Evolutionary conservation across 2,797 vertebrate genomes (phyloP).

Genomic region (Mormyrus proboscirostris): DNA sequence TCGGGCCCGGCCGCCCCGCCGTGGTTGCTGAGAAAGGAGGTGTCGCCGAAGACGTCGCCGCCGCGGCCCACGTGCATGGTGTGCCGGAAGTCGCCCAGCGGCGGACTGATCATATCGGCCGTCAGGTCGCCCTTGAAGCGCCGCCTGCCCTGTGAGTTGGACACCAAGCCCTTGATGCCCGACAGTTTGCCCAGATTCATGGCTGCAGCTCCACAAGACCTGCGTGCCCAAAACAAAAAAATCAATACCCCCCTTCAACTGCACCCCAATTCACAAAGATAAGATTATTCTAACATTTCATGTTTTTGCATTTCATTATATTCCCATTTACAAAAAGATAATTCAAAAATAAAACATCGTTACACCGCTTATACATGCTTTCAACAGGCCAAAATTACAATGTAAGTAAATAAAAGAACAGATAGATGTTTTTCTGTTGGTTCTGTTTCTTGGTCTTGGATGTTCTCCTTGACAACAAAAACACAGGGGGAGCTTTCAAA

Average conservation of each 20-base stretch:
- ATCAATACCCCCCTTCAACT: neutral
- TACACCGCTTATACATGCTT: neutral
- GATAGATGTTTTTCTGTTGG: neutral
- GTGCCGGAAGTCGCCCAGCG: slow-evolving; percentile 88
- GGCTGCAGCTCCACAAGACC: slow-evolving; percentile 21
- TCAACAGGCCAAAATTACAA: neutral
- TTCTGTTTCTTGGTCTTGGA: neutral
- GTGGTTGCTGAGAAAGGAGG: slow-evolving; percentile 87
- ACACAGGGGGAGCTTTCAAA: neutral
- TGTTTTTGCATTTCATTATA: neutral
- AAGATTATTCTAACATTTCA: neutral
- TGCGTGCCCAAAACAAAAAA: neutral
- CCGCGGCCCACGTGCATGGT: slow-evolving; percentile 95
- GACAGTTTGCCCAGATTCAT: slow-evolving; percentile 92
- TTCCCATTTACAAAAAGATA: neutral
- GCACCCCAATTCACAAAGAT: neutral
- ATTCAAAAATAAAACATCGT: neutral
- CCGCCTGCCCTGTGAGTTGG: slow-evolving; percentile 74
- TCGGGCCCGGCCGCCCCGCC: slow-evolving; percentile 58
- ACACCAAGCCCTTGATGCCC: slow-evolving; percentile 74
- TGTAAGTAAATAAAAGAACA: neutral
- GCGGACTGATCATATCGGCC: slow-evolving; percentile 89
- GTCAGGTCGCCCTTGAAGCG: slow-evolving; percentile 76
- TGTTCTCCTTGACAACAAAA: neutral
- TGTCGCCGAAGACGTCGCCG: slow-evolving; percentile 89